These are phyloP conservation scores for Goniozus legneri DNA, from an alignment of 1,140 invertebrate species.

Conservation along the genomic window DNA sequence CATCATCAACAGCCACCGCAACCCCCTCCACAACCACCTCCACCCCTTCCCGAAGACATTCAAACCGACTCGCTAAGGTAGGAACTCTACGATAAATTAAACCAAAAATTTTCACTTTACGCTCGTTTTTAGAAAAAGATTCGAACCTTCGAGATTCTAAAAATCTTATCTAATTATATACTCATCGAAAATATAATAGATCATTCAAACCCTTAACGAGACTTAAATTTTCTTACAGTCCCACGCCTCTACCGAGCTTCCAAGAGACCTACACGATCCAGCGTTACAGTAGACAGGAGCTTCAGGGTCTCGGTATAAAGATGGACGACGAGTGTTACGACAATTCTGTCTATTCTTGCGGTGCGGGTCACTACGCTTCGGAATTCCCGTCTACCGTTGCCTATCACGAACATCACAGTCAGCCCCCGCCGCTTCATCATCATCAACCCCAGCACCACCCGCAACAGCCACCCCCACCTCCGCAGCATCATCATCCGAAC, in stretches of 20 bases:
- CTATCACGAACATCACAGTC: conserved; percentile 61
- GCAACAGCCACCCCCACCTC: conserved; percentile 22
- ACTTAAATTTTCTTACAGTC: too few species aligned
- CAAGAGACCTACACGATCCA: conserved; percentile 80
- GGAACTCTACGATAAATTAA: too few species aligned
- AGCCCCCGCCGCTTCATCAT: conserved; percentile 51
- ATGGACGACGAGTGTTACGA: conserved; percentile 77
- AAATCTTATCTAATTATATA: too few species aligned
- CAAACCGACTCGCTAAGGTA: conserved; percentile 50
- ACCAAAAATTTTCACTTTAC: too few species aligned
- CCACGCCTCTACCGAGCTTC: conserved; percentile 75
- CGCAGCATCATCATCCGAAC: conserved; percentile 24
- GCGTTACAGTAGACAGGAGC: conserved; percentile 59
- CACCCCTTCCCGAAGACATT: conserved; percentile 47
- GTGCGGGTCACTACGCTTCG: conserved; percentile 57
- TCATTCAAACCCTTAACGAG: too few species aligned
- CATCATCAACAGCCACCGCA: conserved; percentile 36
- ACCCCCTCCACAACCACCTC: conserved; percentile 33
- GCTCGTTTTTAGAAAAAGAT: too few species aligned
- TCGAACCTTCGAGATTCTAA: too few species aligned
- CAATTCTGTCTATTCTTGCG: conserved; percentile 50
- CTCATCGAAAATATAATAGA: too few species aligned
- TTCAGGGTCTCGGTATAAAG: conserved; percentile 63
- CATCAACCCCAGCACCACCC: conserved; percentile 17
- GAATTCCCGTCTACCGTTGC: conserved; percentile 52